Evolutionary conservation across 2,888 invertebrate genomes (phyloP), one percentile per base, ranked within the genome.

Genomic region (Pristionchus mayeri): DNA sequence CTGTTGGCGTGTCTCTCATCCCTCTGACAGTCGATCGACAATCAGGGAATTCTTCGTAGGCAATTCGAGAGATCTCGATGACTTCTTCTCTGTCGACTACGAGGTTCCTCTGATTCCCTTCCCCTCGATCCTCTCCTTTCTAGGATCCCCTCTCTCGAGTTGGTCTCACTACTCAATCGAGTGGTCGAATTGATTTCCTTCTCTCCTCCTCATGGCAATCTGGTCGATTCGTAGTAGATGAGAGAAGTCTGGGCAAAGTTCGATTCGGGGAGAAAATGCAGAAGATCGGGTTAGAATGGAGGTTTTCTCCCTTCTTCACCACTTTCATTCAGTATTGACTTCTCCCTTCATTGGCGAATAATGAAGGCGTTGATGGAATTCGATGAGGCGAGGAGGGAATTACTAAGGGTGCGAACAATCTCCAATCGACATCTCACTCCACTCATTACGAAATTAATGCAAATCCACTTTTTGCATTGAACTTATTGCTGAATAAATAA

Each of bases 281-380:
- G 44, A 57, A 24, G 40, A 60, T 60, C 27, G 81, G 81, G 81
- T 81, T 44, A 3, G 18, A 54, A 48, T 57, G n/a, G n/a, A n/a
- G n/a, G 2, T 7, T 60, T 79, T 13, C 34, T 34, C 79, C 18
- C n/a, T 37, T 21, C 21, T 37, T 63, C 34, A 7, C 16, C 40
- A 13, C 21, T 27, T 57, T 48, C 11, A 86, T 87, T 52, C 85
- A 89, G 89, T 13, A 83, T 90, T 18, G 87, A 88, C 71, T 87
- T 87, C 54, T 87, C 86, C 34, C 87, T 91, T 50, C 89, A 91
- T 84, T 90, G 88, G 86, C 78, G 90, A n/a, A 91, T 90, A 50
- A 88, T 90, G 82, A 88, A 88, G 85, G 90, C 90, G 50, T 86
- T 91, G 71, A 86, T 88, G 86, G 89, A 91, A 84, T 91, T 91